Base-by-base conservation (phyloP, 2,113 vertebrate species). In the Neolamprologus sp. region DNA sequence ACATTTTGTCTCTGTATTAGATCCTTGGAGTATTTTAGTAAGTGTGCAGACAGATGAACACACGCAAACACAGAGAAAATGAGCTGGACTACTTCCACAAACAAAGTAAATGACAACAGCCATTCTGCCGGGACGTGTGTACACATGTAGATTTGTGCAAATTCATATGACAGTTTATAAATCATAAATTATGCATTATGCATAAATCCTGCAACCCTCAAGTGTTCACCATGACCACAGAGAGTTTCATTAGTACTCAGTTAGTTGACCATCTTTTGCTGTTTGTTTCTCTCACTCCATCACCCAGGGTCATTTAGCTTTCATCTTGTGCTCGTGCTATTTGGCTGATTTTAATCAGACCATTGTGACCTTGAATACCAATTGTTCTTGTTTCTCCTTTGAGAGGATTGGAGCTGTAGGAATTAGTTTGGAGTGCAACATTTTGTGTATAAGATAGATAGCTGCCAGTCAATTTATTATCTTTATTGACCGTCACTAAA, bases 281-380 rank as follows among this genome's bases (percentile, higher is more conserved):
- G 83, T 87, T 89, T 91, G 63, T 92, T 91, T 91, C 87, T 42
- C 89, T 90, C 84, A 84, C 86, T 94, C 89, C 65, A 93, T 95
- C 92, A 94, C 83, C 68, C 5, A 26, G 80, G 37, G 83, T 75
- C 89, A 90, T 93, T 94, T 87, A 85, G 86, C 78, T 89, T 87
- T 94, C 92, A 92, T 94, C 89, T 93, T 40, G 60, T n/a, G 82
- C 58, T 80, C 60, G n/a, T 45, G 80, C 63, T 91, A 84, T 86
- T 93, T 57, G 73, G 75, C 84, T 81, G 80, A 47, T 88, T 95
- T 95, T 94, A 95, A 95, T 96, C 91, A 95, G 81, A 81, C 55
- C 80, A 53, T 23, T 63, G 80, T 94, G 94, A 93, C 90, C 91
- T 92, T 87, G 57, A 81, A 78, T 85, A 60, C 42, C 85, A 73